Percentiles rank a stretch among this genome's conserved stretches.
Evolutionary conservation across 2,888 invertebrate genomes (phyloP).

Genomic region (Tubulanus polymorphus): DNA sequence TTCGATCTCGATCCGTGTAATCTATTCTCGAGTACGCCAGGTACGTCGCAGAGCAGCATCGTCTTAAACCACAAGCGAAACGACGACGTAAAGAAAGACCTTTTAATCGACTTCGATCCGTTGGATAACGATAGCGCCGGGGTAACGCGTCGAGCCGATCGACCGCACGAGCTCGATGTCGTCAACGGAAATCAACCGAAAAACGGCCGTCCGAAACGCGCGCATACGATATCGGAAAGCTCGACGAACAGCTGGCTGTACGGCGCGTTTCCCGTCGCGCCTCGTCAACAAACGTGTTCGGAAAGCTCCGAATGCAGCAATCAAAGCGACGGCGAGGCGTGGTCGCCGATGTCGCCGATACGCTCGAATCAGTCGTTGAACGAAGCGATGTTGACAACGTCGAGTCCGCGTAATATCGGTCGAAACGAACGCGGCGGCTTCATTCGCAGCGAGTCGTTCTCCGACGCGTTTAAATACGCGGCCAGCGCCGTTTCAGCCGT

Average conservation of each 20-base stretch:
- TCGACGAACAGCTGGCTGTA: too few species aligned
- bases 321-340: neutral
- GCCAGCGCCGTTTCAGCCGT: neutral
- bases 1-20: neutral
- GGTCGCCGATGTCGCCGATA: neutral
- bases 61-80: neutral
- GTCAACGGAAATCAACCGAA: neutral
- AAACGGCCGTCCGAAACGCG: neutral
- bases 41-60: neutral
- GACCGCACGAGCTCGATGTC: too few species aligned
- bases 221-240: neutral
- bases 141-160: neutral
- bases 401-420: neutral
- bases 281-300: neutral
- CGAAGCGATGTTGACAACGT: neutral
- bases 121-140: neutral
- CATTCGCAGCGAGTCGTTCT: neutral
- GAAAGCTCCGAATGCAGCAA: neutral
- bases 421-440: neutral
- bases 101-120: neutral
- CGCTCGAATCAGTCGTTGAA: neutral
- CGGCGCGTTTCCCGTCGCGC: too few species aligned
- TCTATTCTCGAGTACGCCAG: neutral
- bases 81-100: neutral
- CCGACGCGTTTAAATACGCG: neutral